Percentiles rank a stretch among this genome's conserved stretches.
phyloP scores from a whole-genome alignment of 2,888 invertebrate species.

The Lochmaea capreae region DNA sequence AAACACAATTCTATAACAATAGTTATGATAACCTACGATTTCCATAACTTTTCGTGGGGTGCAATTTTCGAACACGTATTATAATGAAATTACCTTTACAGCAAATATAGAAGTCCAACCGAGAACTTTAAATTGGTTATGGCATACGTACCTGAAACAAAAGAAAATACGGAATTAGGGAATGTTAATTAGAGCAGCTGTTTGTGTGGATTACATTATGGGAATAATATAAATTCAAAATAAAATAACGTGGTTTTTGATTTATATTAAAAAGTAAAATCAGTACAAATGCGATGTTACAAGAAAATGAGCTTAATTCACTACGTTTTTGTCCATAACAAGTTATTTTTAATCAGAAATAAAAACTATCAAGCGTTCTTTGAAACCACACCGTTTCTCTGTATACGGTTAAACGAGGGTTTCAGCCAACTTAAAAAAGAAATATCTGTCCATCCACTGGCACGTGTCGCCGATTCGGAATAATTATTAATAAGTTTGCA shows the following conservation, averaged over 20 bases:
- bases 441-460: too few species aligned
- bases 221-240: not conserved
- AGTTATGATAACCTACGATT: not conserved
- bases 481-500: too few species aligned
- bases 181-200: not conserved
- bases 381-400: too few species aligned
- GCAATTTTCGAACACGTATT: not conserved
- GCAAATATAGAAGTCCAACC: not conserved
- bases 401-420: too few species aligned
- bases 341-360: not conserved
- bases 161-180: conserved; percentile 8
- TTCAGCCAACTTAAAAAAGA: too few species aligned
- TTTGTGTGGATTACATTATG: not conserved
- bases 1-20: not conserved
- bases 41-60: not conserved
- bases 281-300: not conserved
- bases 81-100: not conserved
- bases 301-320: not conserved
- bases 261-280: too few species aligned
- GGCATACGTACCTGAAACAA: conserved; percentile 38
- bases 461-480: too few species aligned
- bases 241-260: not conserved
- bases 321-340: not conserved
- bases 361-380: too few species aligned
- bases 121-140: conserved; percentile 7